These are phyloP conservation scores for Dioctria rufipes DNA, from an alignment of 2,888 invertebrate species.

Conservation along the genomic window DNA sequence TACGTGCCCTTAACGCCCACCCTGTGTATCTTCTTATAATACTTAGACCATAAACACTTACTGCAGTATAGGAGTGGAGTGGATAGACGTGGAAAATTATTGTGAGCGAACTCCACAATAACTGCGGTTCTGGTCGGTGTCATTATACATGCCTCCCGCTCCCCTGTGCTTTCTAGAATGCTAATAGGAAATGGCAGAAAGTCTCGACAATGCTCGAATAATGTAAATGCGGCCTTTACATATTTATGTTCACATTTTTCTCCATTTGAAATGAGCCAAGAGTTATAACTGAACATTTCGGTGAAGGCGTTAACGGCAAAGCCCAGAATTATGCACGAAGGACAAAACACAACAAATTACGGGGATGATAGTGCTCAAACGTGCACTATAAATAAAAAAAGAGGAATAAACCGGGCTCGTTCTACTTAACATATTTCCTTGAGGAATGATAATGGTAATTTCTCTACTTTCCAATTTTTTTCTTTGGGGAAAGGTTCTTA, in stretches of 20 bases:
- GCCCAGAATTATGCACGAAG: background rate
- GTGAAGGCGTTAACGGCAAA: slow-evolving; percentile 29
- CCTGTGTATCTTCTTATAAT: slow-evolving; percentile 28
- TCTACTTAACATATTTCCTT: slow-evolving; percentile 39
- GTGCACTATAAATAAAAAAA: slow-evolving; percentile 20
- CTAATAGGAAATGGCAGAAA: slow-evolving; percentile 34
- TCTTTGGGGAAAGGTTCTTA: too few relatives aligned
- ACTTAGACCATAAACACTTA: slow-evolving; percentile 45
- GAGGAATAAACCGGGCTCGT: slow-evolving; percentile 21
- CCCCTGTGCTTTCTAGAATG: background rate
- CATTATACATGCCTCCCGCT: background rate
- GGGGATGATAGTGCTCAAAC: slow-evolving; percentile 9
- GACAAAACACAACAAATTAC: slow-evolving; percentile 29
- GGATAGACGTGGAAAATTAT: slow-evolving; percentile 43
- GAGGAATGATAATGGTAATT: slow-evolving; percentile 38
- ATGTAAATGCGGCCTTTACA: slow-evolving; percentile 42
- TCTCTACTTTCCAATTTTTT: background rate
- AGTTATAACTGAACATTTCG: slow-evolving; percentile 20
- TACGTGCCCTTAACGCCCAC: slow-evolving; percentile 49
- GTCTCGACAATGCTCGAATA: slow-evolving; percentile 13
- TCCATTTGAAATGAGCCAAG: slow-evolving; percentile 43
- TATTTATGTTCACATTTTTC: slow-evolving; percentile 44
- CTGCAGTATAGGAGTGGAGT: slow-evolving; percentile 23
- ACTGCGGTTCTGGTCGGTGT: background rate
- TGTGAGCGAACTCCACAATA: background rate